These are phyloP conservation scores for roundworm (Caenorhabditis elegans) DNA, from an alignment of 1,140 invertebrate genomes.

Conservation along the genomic window DNA sequence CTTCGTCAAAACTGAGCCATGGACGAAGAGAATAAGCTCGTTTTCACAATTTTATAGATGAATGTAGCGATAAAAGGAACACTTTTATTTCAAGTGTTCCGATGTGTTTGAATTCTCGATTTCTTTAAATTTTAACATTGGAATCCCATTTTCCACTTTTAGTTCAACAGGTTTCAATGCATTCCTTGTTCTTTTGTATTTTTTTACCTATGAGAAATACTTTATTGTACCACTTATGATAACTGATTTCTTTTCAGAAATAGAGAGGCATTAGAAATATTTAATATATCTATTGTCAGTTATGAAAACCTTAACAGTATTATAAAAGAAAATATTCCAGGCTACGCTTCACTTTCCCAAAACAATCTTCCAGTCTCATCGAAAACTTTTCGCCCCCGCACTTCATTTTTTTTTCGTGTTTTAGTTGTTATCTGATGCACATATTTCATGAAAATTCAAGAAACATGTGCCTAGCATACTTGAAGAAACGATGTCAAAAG, in stretches of 20 bases:
- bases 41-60: neutral
- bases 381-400: neutral
- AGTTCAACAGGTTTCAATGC: no score
- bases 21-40: neutral
- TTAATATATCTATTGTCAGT: no score
- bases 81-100: neutral
- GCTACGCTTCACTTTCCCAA: no score
- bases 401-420: neutral
- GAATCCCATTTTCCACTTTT: neutral
- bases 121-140: neutral
- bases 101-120: neutral
- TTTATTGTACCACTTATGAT: no score
- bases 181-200: no score
- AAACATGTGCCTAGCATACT: neutral
- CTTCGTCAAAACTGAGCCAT: conserved; percentile 14
- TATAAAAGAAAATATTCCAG: no score
- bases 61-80: neutral
- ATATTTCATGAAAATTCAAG: neutral
- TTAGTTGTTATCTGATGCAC: neutral
- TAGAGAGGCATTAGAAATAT: no score
- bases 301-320: neutral
- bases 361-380: neutral
- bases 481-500: neutral
- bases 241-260: no score
- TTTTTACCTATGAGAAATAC: no score